phyloP scores from a whole-genome alignment of 2,888 invertebrate genomes.

The Phyllotreta cruciferae region DNA sequence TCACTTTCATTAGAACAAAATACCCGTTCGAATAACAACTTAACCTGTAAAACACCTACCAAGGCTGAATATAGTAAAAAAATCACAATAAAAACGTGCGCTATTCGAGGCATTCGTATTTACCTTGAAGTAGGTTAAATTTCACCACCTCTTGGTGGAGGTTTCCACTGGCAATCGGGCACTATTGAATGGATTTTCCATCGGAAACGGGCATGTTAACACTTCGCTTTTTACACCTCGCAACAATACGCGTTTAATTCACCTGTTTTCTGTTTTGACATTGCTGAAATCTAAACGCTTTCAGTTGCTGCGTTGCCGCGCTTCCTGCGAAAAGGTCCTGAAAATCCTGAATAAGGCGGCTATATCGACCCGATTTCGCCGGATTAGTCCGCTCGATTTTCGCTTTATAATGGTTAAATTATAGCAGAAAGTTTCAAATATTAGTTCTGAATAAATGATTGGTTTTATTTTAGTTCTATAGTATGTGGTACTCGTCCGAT shows the following conservation, averaged over 20 bases:
- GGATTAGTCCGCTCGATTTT: too few species aligned
- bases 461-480: too few species aligned
- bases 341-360: not conserved
- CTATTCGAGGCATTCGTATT: conserved; percentile 2
- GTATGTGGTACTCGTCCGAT: too few species aligned
- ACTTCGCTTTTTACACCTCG: conserved; percentile 2
- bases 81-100: not conserved
- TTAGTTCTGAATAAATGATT: too few species aligned
- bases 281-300: conserved; percentile 7
- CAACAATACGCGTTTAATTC: conserved; percentile 4
- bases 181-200: conserved; percentile 21
- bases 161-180: conserved; percentile 18
- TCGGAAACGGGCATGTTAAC: not conserved
- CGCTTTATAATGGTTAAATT: too few species aligned
- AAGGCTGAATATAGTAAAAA: conserved; percentile 5
- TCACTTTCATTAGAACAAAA: conserved; percentile 14
- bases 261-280: conserved; percentile 19
- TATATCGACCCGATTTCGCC: not conserved
- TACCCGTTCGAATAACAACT: conserved; percentile 10
- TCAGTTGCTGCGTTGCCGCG: not conserved
- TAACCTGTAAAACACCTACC: conserved; percentile 14
- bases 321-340: not conserved
- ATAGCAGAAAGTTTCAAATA: too few species aligned
- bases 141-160: conserved; percentile 22
- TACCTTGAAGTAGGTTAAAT: conserved; percentile 22